Percentiles rank a stretch among this genome's conserved stretches.
Conservation (phyloP, 2,113 vertebrate genomes). For the Sphaerodactylus townsendi region DNA sequence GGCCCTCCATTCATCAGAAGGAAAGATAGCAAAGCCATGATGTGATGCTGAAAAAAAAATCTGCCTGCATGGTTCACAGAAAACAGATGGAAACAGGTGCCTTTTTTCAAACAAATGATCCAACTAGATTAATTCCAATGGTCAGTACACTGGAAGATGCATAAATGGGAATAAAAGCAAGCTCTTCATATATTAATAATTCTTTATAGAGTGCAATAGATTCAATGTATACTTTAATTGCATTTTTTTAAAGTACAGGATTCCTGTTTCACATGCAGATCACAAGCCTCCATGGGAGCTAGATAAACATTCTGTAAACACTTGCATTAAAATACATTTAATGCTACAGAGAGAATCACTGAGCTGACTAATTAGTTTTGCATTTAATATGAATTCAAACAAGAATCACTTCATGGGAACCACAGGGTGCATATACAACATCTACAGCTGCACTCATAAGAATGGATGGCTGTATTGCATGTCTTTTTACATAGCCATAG, state of each 20-base stretch:
- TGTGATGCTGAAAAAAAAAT: conserved; percentile 1
- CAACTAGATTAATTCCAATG: conserved; percentile 11
- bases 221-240: neutral
- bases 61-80: neutral
- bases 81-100: neutral
- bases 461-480: neutral
- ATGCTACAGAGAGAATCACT: conserved; percentile 17
- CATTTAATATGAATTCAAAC: conserved; percentile 26
- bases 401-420: conserved; percentile 10
- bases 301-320: conserved; percentile 33
- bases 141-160: neutral
- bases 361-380: conserved; percentile 30
- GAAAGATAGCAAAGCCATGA: neutral
- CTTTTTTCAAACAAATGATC: conserved; percentile 1
- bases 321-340: conserved; percentile 27
- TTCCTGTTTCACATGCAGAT: conserved; percentile 6
- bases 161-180: neutral
- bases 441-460: neutral
- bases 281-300: conserved; percentile 19
- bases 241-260: neutral
- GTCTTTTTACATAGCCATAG: neutral
- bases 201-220: neutral
- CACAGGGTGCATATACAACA: neutral
- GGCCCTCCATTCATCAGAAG: conserved; percentile 14
- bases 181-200: neutral